Evolutionary conservation across 2,888 invertebrate species (phyloP).

Genomic region (Chrysomela aeneicollis): DNA sequence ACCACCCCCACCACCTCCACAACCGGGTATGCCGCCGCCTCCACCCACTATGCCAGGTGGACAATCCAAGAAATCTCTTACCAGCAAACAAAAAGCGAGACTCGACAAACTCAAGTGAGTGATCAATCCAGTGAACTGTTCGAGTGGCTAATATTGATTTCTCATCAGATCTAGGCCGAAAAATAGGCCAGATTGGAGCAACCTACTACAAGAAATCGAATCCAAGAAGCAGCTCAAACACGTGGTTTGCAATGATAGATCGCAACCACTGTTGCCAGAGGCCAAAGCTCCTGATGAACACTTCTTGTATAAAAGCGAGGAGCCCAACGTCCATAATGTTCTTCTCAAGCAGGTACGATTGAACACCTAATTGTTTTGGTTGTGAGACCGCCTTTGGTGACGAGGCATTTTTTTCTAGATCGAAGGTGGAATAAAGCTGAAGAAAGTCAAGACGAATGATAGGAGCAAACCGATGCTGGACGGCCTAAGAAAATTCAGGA

Average conservation of each 20-base stretch:
- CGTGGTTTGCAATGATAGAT: slow-evolving; percentile 86
- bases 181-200: slow-evolving; percentile 86
- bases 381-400: too few species aligned
- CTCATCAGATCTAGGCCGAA: slow-evolving; percentile 71
- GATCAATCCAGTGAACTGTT: not conserved
- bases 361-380: too few species aligned
- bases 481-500: slow-evolving; percentile 84
- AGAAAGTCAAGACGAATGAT: slow-evolving; percentile 82
- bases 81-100: slow-evolving; percentile 69
- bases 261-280: slow-evolving; percentile 64
- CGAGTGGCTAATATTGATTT: not conserved
- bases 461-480: slow-evolving; percentile 85
- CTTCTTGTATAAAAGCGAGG: slow-evolving; percentile 89
- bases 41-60: slow-evolving; percentile 73
- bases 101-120: slow-evolving; percentile 74
- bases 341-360: slow-evolving; percentile 72
- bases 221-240: slow-evolving; percentile 79
- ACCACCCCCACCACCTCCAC: slow-evolving; percentile 54
- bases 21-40: slow-evolving; percentile 71
- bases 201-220: slow-evolving; percentile 93
- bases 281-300: slow-evolving; percentile 74
- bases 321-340: slow-evolving; percentile 79
- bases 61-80: slow-evolving; percentile 63
- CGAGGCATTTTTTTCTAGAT: slow-evolving; percentile 67
- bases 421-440: slow-evolving; percentile 77